Percentiles rank a stretch among this genome's conserved stretches.
Conservation (phyloP, 1,140 invertebrate genomes). For the Pseudomyrmex gracilis region DNA sequence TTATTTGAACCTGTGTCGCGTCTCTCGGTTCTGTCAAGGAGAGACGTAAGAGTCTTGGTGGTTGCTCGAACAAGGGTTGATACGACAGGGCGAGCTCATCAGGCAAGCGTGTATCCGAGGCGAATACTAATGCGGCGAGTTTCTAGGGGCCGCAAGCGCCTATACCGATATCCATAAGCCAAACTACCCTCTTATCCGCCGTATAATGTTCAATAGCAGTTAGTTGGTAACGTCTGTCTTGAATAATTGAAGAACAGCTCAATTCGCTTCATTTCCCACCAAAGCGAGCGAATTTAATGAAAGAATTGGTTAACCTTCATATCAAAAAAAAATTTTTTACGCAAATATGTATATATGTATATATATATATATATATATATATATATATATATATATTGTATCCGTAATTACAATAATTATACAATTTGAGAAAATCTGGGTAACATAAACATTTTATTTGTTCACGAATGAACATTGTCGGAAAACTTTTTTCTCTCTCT, state of each 20-base stretch:
- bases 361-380: too few relatives aligned
- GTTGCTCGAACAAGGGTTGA: conserved; percentile 69
- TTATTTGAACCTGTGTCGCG: conserved; percentile 50
- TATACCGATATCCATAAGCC: conserved; percentile 35
- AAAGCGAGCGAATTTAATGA: conserved; percentile 38
- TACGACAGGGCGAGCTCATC: conserved; percentile 81
- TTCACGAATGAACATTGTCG: not conserved
- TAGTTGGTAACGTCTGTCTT: conserved; percentile 30
- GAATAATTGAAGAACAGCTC: conserved; percentile 50
- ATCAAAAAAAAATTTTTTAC: conserved; percentile 5
- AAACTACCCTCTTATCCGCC: conserved; percentile 39
- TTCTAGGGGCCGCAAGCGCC: conserved; percentile 16
- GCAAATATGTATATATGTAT: not conserved
- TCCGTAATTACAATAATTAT: not conserved
- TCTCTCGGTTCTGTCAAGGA: not conserved
- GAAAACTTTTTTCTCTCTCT: too few relatives aligned
- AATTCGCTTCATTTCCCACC: conserved; percentile 40
- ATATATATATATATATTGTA: too few relatives aligned
- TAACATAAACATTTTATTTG: not conserved
- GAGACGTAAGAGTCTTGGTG: conserved; percentile 27
- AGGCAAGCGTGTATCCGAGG: conserved; percentile 77
- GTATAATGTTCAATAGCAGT: conserved; percentile 50
- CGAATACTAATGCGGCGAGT: conserved; percentile 81
- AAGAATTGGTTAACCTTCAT: not conserved
- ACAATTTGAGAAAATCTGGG: not conserved